Percentiles rank a stretch among this genome's conserved stretches.
phyloP scores from a whole-genome alignment of 2,797 vertebrate species.

The Rhynchotus rufescens region DNA sequence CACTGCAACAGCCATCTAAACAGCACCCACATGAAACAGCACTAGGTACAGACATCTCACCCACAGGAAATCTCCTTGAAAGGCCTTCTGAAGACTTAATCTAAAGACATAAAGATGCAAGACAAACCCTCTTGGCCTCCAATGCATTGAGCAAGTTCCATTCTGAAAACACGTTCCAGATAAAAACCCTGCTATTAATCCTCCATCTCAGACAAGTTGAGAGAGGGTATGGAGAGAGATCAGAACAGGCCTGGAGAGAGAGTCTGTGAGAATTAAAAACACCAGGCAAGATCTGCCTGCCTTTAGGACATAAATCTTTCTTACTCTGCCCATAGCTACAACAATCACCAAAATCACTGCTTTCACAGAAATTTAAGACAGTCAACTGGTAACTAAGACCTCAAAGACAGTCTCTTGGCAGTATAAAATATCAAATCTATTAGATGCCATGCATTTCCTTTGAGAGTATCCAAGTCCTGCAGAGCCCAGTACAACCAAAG shows the following conservation, averaged over 20 bases:
- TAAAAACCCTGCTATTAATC: background rate
- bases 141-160: background rate
- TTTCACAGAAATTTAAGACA: background rate
- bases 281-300: background rate
- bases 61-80: background rate
- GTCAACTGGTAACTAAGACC: too few relatives aligned
- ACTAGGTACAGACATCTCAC: background rate
- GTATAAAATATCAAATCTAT: too few relatives aligned
- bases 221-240: background rate
- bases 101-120: background rate
- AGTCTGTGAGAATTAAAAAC: background rate
- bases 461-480: background rate
- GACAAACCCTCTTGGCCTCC: background rate
- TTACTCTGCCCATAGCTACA: background rate
- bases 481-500: rapidly evolving
- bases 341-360: background rate
- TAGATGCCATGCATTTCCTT: background rate
- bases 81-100: background rate
- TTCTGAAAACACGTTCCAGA: background rate
- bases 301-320: background rate
- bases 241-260: background rate
- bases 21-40: background rate
- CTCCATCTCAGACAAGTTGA: background rate
- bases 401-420: too few relatives aligned
- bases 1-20: background rate